A percentile compares a stretch with the other conserved stretches of the same genome.
Evolutionary conservation across 2,888 invertebrate genomes (phyloP).

Genomic region (Dryocosmus kuriphilus): DNA sequence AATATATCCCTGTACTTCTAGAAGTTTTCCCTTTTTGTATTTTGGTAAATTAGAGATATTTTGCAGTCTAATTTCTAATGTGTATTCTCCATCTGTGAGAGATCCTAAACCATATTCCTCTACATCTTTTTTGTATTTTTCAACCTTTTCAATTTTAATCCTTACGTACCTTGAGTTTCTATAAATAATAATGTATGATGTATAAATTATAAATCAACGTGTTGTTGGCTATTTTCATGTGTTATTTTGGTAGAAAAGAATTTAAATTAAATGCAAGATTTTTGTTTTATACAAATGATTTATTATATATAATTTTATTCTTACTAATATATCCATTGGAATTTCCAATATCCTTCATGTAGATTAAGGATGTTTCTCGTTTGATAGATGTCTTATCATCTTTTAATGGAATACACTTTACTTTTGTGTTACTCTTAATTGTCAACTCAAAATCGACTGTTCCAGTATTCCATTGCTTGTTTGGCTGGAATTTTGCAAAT

Average conservation of each 20-base stretch:
- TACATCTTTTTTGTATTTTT: background rate
- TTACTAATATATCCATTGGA: no score
- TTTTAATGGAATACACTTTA: background rate
- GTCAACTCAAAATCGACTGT: conserved; percentile 11
- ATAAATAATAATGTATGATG: background rate
- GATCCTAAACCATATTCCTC: background rate
- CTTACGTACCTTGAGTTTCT: background rate
- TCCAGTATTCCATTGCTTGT: conserved; percentile 16
- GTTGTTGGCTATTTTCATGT: background rate
- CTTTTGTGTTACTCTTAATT: background rate
- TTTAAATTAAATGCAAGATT: no score
- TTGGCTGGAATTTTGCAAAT: conserved; percentile 9
- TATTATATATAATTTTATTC: no score
- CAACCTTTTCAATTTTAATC: background rate
- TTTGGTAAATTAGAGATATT: background rate
- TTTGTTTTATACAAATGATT: no score
- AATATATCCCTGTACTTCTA: background rate
- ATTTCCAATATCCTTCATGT: no score
- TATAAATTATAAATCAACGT: background rate
- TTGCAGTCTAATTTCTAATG: background rate
- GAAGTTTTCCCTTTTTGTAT: background rate
- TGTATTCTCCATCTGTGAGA: background rate
- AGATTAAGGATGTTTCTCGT: no score
- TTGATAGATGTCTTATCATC: no score
- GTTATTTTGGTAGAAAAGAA: no score